Percentiles rank a stretch among this genome's conserved stretches.
These are phyloP conservation scores for Pangasius krempfi DNA, from an alignment of 2,797 vertebrate genomes.

Conservation along the genomic window DNA sequence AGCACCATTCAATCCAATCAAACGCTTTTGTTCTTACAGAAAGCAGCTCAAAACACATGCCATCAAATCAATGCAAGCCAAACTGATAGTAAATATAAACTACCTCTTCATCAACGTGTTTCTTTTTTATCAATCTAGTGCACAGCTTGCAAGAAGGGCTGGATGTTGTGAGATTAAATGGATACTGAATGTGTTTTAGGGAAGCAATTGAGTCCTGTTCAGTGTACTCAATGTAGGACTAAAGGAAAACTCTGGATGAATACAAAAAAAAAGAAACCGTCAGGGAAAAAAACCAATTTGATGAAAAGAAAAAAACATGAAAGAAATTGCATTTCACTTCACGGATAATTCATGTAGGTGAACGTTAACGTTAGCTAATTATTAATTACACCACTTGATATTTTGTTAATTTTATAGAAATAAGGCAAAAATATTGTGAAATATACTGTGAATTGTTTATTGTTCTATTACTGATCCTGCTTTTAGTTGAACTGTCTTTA, in stretches of 20 bases:
- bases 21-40: constrained; percentile 27
- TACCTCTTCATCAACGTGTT: not conserved
- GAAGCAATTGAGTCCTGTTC: not conserved
- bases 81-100: constrained; percentile 31
- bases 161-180: constrained; percentile 10
- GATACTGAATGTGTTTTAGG: constrained; percentile 9
- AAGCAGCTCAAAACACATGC: not conserved
- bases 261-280: not conserved
- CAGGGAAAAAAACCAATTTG: not conserved
- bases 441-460: not conserved
- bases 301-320: not conserved
- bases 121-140: not conserved
- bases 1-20: constrained; percentile 34
- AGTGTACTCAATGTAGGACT: not conserved
- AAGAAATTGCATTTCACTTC: not conserved
- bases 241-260: not conserved
- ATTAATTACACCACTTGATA: not conserved
- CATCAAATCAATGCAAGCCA: not conserved
- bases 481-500: not conserved
- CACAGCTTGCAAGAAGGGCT: not conserved
- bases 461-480: not conserved
- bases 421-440: not conserved
- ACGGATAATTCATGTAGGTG: not conserved
- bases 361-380: not conserved
- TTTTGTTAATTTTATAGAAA: not conserved